These are phyloP conservation scores for Panurus biarmicus DNA, from an alignment of 2,113 vertebrate species.

Conservation along the genomic window DNA sequence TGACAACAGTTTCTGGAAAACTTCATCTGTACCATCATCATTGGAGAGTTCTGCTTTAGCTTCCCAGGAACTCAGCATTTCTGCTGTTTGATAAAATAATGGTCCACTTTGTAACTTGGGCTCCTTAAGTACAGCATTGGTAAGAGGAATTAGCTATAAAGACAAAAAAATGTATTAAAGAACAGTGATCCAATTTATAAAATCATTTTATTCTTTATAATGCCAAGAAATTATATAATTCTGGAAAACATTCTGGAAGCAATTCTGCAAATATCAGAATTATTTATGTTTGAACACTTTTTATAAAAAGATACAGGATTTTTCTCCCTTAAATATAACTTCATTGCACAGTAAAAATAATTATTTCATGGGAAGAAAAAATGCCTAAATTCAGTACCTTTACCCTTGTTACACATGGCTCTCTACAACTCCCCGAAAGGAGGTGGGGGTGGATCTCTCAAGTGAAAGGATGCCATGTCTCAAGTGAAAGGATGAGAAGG, in stretches of 20 bases:
- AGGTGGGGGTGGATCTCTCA: background rate
- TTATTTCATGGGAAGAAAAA: background rate
- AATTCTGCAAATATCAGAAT: background rate
- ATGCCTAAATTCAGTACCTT: background rate
- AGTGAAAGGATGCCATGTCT: background rate
- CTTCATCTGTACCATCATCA: background rate
- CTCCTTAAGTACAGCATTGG: conserved; percentile 73
- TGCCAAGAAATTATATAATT: background rate
- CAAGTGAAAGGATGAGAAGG: background rate
- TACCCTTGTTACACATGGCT: background rate
- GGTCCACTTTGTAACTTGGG: conserved; percentile 79
- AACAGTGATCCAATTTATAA: background rate
- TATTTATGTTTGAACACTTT: background rate
- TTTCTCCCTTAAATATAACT: background rate
- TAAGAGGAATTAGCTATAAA: conserved; percentile 83
- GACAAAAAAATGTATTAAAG: background rate
- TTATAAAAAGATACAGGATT: background rate
- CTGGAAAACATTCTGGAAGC: background rate
- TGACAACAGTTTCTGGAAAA: conserved; percentile 75
- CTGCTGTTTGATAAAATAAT: conserved; percentile 80
- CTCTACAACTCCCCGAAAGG: background rate
- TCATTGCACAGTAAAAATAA: background rate
- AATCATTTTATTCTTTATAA: background rate
- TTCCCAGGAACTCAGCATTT: conserved; percentile 88
- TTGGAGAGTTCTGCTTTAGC: conserved; percentile 64